phyloP scores from a whole-genome alignment of 2,797 vertebrate genomes.

The Mergus octosetaceus region DNA sequence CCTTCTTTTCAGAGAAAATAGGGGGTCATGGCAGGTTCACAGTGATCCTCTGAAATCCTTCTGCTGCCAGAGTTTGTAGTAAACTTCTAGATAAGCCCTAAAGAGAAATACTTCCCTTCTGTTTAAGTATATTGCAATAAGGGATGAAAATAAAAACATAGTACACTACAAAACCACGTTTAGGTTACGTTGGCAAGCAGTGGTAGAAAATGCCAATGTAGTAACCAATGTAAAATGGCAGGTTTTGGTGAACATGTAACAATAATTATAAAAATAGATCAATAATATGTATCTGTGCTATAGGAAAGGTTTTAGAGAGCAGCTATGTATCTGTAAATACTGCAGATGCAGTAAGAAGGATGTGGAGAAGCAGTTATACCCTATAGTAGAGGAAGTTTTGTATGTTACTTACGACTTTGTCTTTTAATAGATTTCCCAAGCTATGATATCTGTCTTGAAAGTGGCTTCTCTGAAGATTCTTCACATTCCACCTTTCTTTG shows the following conservation, averaged over 20 bases:
- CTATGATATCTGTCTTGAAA: constrained; percentile 81
- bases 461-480: constrained; percentile 73
- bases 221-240: neutral
- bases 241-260: neutral
- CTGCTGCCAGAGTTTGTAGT: neutral
- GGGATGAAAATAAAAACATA: neutral
- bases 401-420: neutral
- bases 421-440: constrained; percentile 86
- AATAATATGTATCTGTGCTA: neutral
- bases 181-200: neutral
- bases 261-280: neutral
- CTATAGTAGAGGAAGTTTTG: neutral
- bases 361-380: neutral
- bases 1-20: neutral
- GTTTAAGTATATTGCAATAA: neutral
- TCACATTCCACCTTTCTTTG: constrained; percentile 85
- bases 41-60: neutral
- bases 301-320: neutral
- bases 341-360: neutral
- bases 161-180: neutral
- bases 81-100: neutral
- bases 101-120: neutral
- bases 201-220: neutral
- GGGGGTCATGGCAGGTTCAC: neutral
- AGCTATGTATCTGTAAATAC: fast-evolving